Percentiles rank a stretch among this genome's conserved stretches.
Conservation (phyloP, 2,113 vertebrate genomes). For the Chlamydotis undulata region DNA sequence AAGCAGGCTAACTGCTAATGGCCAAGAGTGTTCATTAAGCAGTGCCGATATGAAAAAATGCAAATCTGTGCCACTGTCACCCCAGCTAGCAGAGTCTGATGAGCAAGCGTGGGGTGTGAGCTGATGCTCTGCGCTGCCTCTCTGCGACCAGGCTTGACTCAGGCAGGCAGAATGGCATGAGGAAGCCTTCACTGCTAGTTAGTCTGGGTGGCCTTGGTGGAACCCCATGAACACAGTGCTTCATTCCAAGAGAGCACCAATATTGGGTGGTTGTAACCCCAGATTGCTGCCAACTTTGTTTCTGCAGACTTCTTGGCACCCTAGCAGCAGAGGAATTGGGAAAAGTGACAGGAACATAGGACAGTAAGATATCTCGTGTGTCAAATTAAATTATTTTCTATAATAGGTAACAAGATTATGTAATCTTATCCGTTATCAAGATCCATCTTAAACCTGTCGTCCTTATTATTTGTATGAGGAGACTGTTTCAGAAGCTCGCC, state of each 20-base stretch:
- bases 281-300: conserved; percentile 23
- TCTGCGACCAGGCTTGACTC: background rate
- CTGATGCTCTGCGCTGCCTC: background rate
- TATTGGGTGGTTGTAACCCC: fast-evolving
- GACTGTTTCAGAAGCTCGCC: background rate
- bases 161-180: background rate
- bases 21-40: background rate
- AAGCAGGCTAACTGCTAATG: background rate
- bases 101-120: background rate
- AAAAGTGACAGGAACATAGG: conserved; percentile 6
- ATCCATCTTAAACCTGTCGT: background rate
- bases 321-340: background rate
- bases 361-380: background rate
- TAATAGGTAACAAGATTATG: background rate
- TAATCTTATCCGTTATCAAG: background rate
- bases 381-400: background rate
- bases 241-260: background rate
- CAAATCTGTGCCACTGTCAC: background rate
- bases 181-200: background rate
- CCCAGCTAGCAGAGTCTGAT: background rate
- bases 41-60: background rate
- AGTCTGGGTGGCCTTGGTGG: background rate
- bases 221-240: fast-evolving
- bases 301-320: conserved; percentile 5
- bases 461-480: background rate